phyloP scores from a whole-genome alignment of 92 coral and sea anemone species.

The Siderastrea siderea region DNA sequence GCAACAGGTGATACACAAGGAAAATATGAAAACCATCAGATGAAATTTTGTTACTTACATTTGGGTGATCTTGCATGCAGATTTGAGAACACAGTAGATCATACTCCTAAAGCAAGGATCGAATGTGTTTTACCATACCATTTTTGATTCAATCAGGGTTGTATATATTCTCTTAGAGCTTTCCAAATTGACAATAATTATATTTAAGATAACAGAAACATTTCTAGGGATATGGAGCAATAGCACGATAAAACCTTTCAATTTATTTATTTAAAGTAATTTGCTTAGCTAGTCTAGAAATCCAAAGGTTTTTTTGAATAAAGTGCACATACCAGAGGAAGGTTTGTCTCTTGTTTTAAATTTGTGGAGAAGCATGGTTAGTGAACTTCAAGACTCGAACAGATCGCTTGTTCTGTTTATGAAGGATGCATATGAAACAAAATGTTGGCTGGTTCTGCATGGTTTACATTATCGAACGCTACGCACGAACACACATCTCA shows the following conservation, averaged over 20 bases:
- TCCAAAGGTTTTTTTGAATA: not conserved
- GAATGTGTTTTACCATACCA: not conserved
- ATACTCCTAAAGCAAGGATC: not conserved
- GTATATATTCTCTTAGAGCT: not conserved
- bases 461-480: no score
- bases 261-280: conserved; percentile 12
- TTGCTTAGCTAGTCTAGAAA: not conserved
- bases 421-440: no score
- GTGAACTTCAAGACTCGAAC: no score
- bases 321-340: not conserved
- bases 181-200: not conserved
- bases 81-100: no score
- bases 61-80: no score
- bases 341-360: not conserved
- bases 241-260: not conserved
- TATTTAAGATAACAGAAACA: not conserved
- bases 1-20: no score
- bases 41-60: no score
- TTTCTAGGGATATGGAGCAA: not conserved
- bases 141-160: not conserved
- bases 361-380: no score
- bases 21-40: no score
- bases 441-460: no score
- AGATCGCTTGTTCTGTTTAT: no score
- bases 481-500: no score